Evolutionary conservation across 2,113 vertebrate species (phyloP).

Genomic region (Campylorhamphus procurvoides): DNA sequence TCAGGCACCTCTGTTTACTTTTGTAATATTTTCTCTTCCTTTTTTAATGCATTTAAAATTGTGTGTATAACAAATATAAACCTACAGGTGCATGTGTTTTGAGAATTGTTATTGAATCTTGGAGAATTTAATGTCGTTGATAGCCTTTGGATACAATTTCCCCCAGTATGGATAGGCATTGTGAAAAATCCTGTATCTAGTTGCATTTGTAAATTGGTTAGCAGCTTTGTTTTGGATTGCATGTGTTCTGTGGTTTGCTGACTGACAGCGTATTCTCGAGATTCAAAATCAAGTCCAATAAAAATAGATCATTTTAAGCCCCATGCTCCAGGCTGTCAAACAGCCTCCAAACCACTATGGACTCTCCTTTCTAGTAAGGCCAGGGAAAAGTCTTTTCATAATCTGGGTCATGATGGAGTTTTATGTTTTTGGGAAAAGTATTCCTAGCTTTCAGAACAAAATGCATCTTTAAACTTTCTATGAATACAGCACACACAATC

Average conservation of each 20-base stretch:
- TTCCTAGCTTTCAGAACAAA: background rate
- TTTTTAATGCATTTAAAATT: background rate
- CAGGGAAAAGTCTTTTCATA: background rate
- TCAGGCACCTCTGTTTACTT: background rate
- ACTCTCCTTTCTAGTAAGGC: background rate
- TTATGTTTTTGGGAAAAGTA: background rate
- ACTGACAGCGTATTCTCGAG: background rate
- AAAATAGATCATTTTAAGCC: conserved; percentile 16
- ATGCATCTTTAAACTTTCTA: background rate
- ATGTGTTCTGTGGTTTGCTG: background rate
- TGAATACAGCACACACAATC: background rate
- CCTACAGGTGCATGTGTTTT: background rate
- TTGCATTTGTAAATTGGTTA: background rate
- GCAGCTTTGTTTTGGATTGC: background rate
- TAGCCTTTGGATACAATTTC: background rate
- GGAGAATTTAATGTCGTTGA: background rate
- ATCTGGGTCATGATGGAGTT: background rate
- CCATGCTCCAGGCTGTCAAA: background rate
- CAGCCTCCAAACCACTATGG: background rate
- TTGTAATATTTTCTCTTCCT: background rate
- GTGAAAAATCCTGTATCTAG: background rate
- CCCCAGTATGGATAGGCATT: no score
- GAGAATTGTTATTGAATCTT: background rate
- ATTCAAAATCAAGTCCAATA: conserved; percentile 31
- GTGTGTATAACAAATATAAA: background rate